phyloP scores from a whole-genome alignment of 2,113 vertebrate species.

The Abramis brama region DNA sequence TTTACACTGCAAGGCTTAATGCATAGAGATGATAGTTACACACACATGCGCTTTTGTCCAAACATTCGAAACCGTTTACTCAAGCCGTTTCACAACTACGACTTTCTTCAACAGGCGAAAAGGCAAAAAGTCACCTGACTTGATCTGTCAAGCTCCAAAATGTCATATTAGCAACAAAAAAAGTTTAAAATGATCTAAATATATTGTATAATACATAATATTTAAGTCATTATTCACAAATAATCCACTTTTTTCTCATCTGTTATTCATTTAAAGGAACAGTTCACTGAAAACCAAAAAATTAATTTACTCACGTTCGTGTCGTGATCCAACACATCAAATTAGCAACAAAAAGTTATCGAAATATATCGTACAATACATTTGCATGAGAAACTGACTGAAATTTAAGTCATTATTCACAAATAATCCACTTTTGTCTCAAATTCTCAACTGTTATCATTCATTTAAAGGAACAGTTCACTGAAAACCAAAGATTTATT shows the following conservation, averaged over 20 bases:
- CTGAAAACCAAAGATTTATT: neutral
- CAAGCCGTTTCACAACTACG: too few species aligned
- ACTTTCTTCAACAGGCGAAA: neutral
- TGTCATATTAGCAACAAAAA: too few species aligned
- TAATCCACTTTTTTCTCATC: too few species aligned
- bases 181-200: too few species aligned
- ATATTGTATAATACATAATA: neutral
- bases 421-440: too few species aligned
- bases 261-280: neutral
- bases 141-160: neutral
- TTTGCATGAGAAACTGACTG: neutral
- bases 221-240: neutral
- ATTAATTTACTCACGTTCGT: neutral
- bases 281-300: neutral
- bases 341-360: too few species aligned
- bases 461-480: neutral
- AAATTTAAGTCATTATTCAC: neutral
- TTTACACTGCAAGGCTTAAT: neutral
- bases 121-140: neutral
- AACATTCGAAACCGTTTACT: neutral
- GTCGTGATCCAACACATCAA: too few species aligned
- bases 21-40: neutral
- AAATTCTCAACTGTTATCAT: neutral
- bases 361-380: neutral
- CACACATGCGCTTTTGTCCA: neutral